Base-by-base conservation (phyloP, 2,797 vertebrate species). In the Hydrolagus colliei region DNA sequence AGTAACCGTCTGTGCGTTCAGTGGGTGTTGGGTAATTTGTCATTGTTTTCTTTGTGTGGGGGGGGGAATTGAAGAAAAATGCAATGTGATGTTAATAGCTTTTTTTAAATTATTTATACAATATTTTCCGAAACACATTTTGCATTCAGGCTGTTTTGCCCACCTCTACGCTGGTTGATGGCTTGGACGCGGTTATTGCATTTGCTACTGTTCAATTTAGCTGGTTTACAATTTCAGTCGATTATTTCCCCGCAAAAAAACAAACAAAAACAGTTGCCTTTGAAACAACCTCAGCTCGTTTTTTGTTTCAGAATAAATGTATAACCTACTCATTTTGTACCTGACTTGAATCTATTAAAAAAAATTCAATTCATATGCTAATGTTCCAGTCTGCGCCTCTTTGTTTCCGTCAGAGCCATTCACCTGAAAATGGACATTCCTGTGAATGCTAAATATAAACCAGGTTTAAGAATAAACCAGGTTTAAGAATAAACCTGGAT, bases 261-360 rank as follows among this genome's bases (percentile, higher is more conserved):
- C 27, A 27, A 27, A 27, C 27, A 27, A 27, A 63, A 4, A 71
- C 68, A 10, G 67, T 84, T 84, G 65, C 79, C 79, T 84, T 84
- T 67, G 35, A 68, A 68, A 71, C 71, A 5, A 41, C 62, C 41
- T 62, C 63, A 68, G 62, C 32, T 35, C 27, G 5, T 84, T 32
- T 71, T 84, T 84, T 27, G 27, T 41, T 68, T 84, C 79, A 84
- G 32, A 71, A 84, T 71, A 14, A 32, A 27, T 63, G 61, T 63
- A 79, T 79, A 84, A 84, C 32, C n/a, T 10, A 52, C 35, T 35
- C 41, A 10, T 67, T 84, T 67, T 84, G 27, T n/a, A 71, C 79
- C 63, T 5, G 16, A 82, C 27, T 41, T 20, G 65, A 82, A 82
- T 68, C 14, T 67, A 82, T 35, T 18, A 41, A 59, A 76, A 68